Base-by-base conservation (phyloP, 2,113 vertebrate species). In the Psilopogon haemacephalus region DNA sequence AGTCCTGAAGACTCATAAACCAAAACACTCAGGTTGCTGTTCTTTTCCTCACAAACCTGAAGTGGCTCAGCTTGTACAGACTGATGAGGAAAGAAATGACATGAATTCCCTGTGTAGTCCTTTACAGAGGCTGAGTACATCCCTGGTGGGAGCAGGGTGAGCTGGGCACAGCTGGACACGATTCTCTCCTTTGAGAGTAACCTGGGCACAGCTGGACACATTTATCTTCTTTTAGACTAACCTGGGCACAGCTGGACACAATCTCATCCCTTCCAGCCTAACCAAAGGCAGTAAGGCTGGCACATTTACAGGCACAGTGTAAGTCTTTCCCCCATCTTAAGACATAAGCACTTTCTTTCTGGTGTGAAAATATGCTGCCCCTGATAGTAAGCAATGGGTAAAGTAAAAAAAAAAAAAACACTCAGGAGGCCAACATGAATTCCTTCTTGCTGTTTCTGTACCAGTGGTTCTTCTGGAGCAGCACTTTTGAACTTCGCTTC, bases 351-450 rank as follows among this genome's bases (percentile, higher is more conserved):
- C 35, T 14, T 76, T 37, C 37, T 37, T 40, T 70, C 52, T 42
- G 42, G 23, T 59, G 56, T 23, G 23, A 54, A 8, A 92, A 28
- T 2, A 13, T 5, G 37, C 46, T 74, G 56, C 7, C 7, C 8
- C 40, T 78, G 38, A 59, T 2, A 73, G 13, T 1, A 60, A 76
- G 17, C 0, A 0, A 64, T 8, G 24, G 10, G 18, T 54, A 58
- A 83, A 46, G 3, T 35, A 55, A 42, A 9, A 73, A 77, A 42
- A 9, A 73, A 77, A 67, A 52, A 30, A 54, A 2, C 2, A 6
- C 35, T 33, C 46, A 35, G n/a, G 52, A 70, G 30, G 24, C 9
- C 0, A 0, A 15, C 3, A 2, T 2, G 9, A 40, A 72, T 15
- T 27, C 15, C 5, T 65, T 32, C 59, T 60, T 3, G 8, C 27